phyloP scores from a whole-genome alignment of 2,113 vertebrate genomes.

The Ceratotherium simum region DNA sequence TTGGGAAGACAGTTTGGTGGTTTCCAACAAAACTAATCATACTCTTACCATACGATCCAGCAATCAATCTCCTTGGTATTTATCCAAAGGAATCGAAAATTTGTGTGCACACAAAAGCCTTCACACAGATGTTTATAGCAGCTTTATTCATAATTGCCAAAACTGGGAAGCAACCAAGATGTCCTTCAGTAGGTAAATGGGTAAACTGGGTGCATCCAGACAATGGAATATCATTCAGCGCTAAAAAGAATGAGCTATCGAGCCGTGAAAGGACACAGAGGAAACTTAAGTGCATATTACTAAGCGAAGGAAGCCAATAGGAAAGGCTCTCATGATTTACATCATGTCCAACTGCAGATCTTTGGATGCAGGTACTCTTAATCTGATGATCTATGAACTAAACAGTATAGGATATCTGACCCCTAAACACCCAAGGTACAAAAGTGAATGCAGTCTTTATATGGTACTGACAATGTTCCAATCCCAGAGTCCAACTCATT shows the following conservation, averaged over 20 bases:
- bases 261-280: not conserved
- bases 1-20: not conserved
- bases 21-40: not conserved
- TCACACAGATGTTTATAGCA: not conserved
- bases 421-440: not conserved
- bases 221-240: not conserved
- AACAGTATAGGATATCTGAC: not conserved
- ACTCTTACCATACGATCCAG: not conserved
- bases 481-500: not conserved
- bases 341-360: not conserved
- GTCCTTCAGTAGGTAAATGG: not conserved
- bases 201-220: not conserved
- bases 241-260: not conserved
- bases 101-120: not conserved
- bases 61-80: not conserved
- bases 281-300: not conserved
- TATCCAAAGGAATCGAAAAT: constrained; percentile 31
- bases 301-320: not conserved
- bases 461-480: not conserved
- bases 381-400: not conserved
- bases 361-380: not conserved
- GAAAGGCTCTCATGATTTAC: not conserved
- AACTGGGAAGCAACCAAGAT: not conserved
- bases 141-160: not conserved
- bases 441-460: not conserved